Percentiles rank a stretch among this genome's conserved stretches.
Conservation (phyloP, 2,797 vertebrate species). For the Helicolenus hilgendorfi region DNA sequence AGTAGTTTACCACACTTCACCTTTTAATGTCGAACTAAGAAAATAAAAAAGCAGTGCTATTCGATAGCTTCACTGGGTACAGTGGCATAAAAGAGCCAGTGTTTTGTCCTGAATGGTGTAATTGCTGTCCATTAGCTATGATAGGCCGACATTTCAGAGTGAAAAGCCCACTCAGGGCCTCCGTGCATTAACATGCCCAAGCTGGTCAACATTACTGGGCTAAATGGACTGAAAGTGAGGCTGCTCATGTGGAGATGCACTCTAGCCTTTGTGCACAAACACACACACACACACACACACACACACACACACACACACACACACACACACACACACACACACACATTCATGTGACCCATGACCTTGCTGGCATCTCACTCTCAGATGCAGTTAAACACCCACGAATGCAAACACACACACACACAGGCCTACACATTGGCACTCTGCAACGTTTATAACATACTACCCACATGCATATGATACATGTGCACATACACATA, state of each 20-base stretch:
- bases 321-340: background rate
- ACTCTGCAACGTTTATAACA: background rate
- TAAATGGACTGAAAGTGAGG: slow-evolving; percentile 58
- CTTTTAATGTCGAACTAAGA: background rate
- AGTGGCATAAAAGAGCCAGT: slow-evolving; percentile 10
- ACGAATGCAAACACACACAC: background rate
- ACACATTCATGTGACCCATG: slow-evolving; percentile 8
- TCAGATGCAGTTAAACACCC: background rate
- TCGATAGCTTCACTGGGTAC: background rate
- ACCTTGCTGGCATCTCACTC: background rate
- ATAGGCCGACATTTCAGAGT: slow-evolving; percentile 34
- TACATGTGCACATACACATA: background rate
- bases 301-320: background rate
- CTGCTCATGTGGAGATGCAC: slow-evolving; percentile 15
- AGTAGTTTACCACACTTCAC: slow-evolving; percentile 19
- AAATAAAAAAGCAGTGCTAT: background rate
- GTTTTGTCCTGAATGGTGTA: slow-evolving; percentile 42
- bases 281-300: background rate
- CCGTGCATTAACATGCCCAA: slow-evolving; percentile 25
- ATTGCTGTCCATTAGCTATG: slow-evolving; percentile 63
- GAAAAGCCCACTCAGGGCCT: slow-evolving; percentile 38
- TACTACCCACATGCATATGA: background rate
- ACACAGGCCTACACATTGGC: background rate
- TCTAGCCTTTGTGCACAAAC: background rate
- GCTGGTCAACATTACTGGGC: slow-evolving; percentile 31